A percentile compares a stretch with the other conserved stretches of the same genome.
Evolutionary conservation across 1,140 invertebrate species (phyloP).

Genomic region (Penaeus vannamei): DNA sequence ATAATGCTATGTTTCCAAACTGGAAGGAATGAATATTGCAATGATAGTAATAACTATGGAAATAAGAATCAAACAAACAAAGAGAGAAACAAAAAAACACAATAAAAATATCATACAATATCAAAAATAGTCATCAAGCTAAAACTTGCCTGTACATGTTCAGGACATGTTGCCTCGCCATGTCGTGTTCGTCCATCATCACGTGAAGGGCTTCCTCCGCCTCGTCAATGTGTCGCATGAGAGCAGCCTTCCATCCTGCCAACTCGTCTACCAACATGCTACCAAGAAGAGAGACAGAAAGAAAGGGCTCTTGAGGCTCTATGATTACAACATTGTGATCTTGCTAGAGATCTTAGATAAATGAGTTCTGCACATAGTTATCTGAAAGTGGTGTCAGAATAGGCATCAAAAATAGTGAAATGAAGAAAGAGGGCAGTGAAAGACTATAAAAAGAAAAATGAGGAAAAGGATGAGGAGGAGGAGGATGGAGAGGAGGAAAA

Average conservation of each 20-base stretch:
- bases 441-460: background rate
- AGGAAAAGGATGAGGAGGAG: background rate
- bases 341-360: background rate
- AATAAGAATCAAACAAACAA: no score
- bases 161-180: slow-evolving; percentile 80
- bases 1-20: background rate
- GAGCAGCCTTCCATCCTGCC: slow-evolving; percentile 70
- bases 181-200: slow-evolving; percentile 82
- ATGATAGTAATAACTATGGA: no score
- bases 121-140: background rate
- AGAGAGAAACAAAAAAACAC: no score
- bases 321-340: no score
- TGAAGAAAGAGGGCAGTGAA: background rate
- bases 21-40: no score
- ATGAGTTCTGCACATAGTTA: no score
- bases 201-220: slow-evolving; percentile 82
- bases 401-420: background rate
- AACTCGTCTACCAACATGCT: slow-evolving; percentile 72
- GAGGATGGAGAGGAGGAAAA: background rate
- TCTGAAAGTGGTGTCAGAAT: background rate
- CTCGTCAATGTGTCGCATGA: slow-evolving; percentile 81
- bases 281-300: slow-evolving; percentile 23
- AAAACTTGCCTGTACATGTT: slow-evolving; percentile 79
- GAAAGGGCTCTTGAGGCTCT: background rate
- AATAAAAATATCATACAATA: no score